Conservation (phyloP, 2,113 vertebrate species). For the Entelurus aequoreus region DNA sequence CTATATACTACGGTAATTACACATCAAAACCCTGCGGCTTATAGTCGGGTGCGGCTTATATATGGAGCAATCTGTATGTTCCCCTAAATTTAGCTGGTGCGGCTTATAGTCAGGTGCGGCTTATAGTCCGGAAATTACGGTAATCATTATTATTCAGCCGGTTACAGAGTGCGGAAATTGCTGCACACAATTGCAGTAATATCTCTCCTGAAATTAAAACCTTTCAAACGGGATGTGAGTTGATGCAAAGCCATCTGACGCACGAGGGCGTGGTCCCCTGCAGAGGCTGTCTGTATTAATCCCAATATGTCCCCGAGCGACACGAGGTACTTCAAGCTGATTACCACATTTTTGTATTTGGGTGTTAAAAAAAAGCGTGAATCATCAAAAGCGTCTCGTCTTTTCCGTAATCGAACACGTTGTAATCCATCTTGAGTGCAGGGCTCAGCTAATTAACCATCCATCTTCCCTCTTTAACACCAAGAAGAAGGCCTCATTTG, state of each 20-base stretch:
- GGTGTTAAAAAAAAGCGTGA: constrained; percentile 18
- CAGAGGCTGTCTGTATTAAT: constrained; percentile 8
- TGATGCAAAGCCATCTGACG: constrained; percentile 12
- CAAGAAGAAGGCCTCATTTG: constrained; percentile 8
- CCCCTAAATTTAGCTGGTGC: too few relatives aligned
- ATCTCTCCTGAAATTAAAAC: neutral
- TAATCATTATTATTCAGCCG: constrained; percentile 1
- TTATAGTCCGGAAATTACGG: too few relatives aligned
- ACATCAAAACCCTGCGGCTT: too few relatives aligned
- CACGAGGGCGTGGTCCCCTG: constrained; percentile 1
- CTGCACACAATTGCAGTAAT: neutral
- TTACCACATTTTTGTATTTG: constrained; percentile 27
- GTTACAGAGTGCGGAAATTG: neutral
- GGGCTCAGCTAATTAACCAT: constrained; percentile 29
- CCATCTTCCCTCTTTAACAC: constrained; percentile 13
- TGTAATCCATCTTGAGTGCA: constrained; percentile 24
- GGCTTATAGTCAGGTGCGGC: too few relatives aligned
- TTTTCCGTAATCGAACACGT: constrained; percentile 11
- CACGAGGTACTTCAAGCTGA: constrained; percentile 8
- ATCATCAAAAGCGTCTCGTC: constrained; percentile 10
- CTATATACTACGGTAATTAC: too few relatives aligned
- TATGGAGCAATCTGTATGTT: too few relatives aligned
- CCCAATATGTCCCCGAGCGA: constrained; percentile 30
- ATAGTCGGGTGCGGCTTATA: too few relatives aligned
- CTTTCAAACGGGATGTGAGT: constrained; percentile 14